Evolutionary conservation across 2,888 invertebrate species (phyloP), one percentile per base, ranked within the genome.

Genomic region (Drosophila crucigera): DNA sequence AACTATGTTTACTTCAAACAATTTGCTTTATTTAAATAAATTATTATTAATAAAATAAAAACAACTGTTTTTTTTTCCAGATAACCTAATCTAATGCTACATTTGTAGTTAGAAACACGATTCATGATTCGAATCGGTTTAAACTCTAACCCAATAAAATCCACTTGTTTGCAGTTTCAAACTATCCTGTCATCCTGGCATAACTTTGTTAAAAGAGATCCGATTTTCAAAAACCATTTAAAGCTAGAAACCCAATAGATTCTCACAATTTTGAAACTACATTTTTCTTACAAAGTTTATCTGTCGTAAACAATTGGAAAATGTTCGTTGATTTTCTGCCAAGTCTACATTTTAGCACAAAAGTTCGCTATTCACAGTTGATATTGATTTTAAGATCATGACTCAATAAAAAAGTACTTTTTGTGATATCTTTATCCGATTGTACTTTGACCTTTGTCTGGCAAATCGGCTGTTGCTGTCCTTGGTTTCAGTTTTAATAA

Each of bases 1-100:
- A 82, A 86, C 76, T 83, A 84, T 73, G 84, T 87, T 86, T 74
- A 80, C 76, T 76, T 68, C 78, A 86, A 78, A 80, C 80, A 76
- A 77, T 80, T 88, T 84, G 88, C 88, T 88, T 84, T 84, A 84
- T 79, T 84, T 88, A 85, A 88, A 84, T 84, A 84, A 85, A 84
- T 84, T 84, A 84, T 84, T 84, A 87, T 79, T 72, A 75, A 56
- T 53, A 69, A 77, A 72, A 56, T 52, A 50, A 65, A 69, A 67
- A 56, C 61, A 58, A 16, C 14, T 33, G n/a, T 35, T 50, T 49
- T 6, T 6, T 43, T 30, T 41, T 31, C 16, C 35, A 4, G 35
- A 14, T 14, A 14, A 14, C 35, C 4, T 35, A 4, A 35, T 19
- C 19, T 9, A 39, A 9, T 39, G 39, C 39, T 4, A 39, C 9